Evolutionary conservation across 2,888 invertebrate genomes (phyloP).

Genomic region (Plebejus melissa): DNA sequence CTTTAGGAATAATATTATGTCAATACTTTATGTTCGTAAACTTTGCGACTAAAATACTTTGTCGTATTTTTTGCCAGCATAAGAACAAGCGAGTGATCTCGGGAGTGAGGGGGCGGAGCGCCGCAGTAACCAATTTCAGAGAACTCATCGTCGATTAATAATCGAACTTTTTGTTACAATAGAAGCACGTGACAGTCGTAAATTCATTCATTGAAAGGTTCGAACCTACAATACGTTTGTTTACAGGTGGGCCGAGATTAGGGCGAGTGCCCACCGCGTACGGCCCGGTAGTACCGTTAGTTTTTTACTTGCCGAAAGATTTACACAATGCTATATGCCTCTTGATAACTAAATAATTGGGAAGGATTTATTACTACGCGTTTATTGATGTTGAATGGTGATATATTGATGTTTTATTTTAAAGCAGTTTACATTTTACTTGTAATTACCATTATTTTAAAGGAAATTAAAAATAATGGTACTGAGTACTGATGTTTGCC

Average conservation of each 20-base stretch:
- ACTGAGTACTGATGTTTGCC: background rate
- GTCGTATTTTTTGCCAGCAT: conserved; percentile 61
- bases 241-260: conserved; percentile 45
- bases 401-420: background rate
- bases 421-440: background rate
- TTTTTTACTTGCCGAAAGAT: conserved; percentile 34
- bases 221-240: conserved; percentile 43
- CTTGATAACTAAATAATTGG: conserved; percentile 24
- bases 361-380: background rate
- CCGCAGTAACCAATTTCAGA: conserved; percentile 51
- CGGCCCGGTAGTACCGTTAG: conserved; percentile 35
- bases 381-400: background rate
- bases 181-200: conserved; percentile 62
- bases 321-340: conserved; percentile 29
- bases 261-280: conserved; percentile 38
- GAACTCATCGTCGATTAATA: conserved; percentile 69
- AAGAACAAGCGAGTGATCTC: conserved; percentile 41
- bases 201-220: conserved; percentile 63
- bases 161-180: conserved; percentile 64
- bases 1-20: background rate
- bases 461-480: background rate
- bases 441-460: background rate
- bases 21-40: background rate
- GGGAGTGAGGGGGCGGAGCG: conserved; percentile 59
- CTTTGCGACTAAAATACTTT: conserved; percentile 6